phyloP scores from a whole-genome alignment of 2,113 vertebrate genomes.

The Pica pica region DNA sequence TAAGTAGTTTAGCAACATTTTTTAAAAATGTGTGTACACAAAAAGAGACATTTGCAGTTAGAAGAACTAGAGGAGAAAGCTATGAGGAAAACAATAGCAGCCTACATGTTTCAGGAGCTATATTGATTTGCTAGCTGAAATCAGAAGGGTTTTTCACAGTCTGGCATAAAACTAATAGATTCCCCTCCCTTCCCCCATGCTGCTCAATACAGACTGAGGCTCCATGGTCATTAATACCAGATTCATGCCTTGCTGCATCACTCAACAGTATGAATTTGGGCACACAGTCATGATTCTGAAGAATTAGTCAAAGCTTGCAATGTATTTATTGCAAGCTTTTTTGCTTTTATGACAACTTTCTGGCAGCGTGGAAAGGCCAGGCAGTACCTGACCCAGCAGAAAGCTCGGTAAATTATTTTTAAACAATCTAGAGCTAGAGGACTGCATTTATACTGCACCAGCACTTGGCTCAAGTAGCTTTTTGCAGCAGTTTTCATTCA shows the following conservation, averaged over 20 bases:
- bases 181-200: background rate
- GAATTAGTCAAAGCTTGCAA: background rate
- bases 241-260: background rate
- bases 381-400: slow-evolving; percentile 17
- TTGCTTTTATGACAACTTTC: background rate
- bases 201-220: background rate
- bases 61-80: slow-evolving; percentile 1
- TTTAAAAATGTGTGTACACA: background rate
- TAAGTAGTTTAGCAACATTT: slow-evolving; percentile 49
- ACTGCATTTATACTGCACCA: background rate
- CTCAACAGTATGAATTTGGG: slow-evolving; percentile 24
- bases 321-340: background rate
- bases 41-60: background rate
- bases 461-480: background rate
- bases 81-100: slow-evolving; percentile 44
- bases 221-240: slow-evolving; percentile 52
- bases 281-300: background rate
- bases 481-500: background rate
- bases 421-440: background rate
- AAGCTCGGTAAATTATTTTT: background rate
- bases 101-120: slow-evolving; percentile 28
- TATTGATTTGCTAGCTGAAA: slow-evolving; percentile 20
- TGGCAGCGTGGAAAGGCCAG: background rate
- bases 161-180: slow-evolving; percentile 4
- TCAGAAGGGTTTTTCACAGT: slow-evolving; percentile 8